Evolutionary conservation across 2,113 vertebrate species (phyloP), one percentile per base, ranked within the genome.

Genomic region (Pitta sordida): DNA sequence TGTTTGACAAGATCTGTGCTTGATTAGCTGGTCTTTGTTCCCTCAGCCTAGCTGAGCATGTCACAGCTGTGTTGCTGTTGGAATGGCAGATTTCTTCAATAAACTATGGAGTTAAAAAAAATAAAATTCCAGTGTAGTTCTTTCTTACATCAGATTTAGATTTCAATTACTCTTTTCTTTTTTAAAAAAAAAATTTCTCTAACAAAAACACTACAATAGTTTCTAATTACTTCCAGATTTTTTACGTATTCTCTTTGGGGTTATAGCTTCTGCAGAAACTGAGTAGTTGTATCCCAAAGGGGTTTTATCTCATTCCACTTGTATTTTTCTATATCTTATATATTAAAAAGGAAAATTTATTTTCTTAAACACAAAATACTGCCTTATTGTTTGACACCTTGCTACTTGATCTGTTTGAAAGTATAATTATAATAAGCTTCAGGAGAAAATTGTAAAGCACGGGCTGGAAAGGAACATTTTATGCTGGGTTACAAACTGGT

Each of bases 221-320:
- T 95, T 96, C 48, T 97, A 97, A 98, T 97, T 97, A 85, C 96
- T 98, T 98, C 96, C 97, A 98, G 97, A 96, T 93, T 91, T 94
- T 96, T 83, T 58, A 80, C 30, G 16, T 90, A 63, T 76, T 95
- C 34, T 63, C 65, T 84, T 96, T 60, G 78, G 70, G 68, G 58
- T 82, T 89, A 88, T 43, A 82, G 58, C 87, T 96, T 88, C 84
- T 94, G 87, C 80, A 96, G 88, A 95, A 97, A 94, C 23, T 70
- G 70, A 96, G 67, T 91, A 83, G 83, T 95, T 82, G 77, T 96
- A 95, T 97, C 96, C 96, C 95, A 84, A 88, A 97, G 94, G 94
- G 97, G 94, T 97, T 80, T 93, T 93, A 92, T 91, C 95, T 97
- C 94, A 97, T 97, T 91, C 91, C 92, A 95, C 93, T 96, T 97